Conservation (phyloP, 1,140 invertebrate genomes). For the Hycleus phaleratus region DNA sequence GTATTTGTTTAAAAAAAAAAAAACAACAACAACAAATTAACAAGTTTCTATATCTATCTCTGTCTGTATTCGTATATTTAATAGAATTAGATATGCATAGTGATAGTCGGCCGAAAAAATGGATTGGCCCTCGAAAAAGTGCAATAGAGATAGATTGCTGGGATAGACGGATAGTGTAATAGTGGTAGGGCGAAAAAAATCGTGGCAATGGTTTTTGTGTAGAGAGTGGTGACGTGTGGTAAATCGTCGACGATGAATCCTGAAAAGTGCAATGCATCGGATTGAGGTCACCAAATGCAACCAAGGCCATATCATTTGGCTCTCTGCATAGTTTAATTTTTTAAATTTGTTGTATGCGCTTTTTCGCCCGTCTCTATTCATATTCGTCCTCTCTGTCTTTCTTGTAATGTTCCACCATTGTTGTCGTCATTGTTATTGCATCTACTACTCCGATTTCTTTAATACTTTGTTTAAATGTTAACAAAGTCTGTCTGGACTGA, state of each 20-base stretch:
- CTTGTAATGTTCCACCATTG: too few relatives aligned
- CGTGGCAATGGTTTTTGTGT: background rate
- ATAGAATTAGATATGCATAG: too few relatives aligned
- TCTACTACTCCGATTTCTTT: too few relatives aligned
- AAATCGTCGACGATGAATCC: conserved; percentile 10
- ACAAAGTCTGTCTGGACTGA: too few relatives aligned
- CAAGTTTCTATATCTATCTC: background rate
- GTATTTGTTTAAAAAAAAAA: too few relatives aligned
- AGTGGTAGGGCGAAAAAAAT: background rate
- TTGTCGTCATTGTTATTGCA: too few relatives aligned
- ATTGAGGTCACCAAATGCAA: conserved; percentile 31
- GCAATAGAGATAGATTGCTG: too few relatives aligned
- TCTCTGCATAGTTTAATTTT: conserved; percentile 2
- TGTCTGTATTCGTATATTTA: too few relatives aligned
- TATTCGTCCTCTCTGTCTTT: background rate
- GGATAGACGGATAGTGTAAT: too few relatives aligned
- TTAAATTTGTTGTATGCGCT: background rate
- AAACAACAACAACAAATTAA: conserved; percentile 1
- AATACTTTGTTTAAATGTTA: too few relatives aligned
- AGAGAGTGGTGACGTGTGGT: conserved; percentile 3
- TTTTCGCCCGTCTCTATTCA: background rate
- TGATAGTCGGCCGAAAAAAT: too few relatives aligned
- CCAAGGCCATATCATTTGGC: conserved; percentile 28
- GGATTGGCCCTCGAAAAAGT: too few relatives aligned
- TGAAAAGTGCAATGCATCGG: conserved; percentile 30